A percentile compares a stretch with the other conserved stretches of the same genome.
Conservation (phyloP, 2,113 vertebrate species). For the Carassius carassius region DNA sequence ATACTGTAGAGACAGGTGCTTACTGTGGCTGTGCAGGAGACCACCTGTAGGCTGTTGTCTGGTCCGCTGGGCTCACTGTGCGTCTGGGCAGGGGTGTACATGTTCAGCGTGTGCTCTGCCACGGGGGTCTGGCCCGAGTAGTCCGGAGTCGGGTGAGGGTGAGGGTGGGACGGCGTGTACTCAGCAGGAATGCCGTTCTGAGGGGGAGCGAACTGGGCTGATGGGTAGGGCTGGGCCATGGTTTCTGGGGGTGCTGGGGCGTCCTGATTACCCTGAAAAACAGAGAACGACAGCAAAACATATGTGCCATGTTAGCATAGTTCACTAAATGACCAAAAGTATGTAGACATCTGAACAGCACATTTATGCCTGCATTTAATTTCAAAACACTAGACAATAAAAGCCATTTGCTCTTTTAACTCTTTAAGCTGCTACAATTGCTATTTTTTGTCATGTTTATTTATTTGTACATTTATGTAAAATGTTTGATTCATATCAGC, state of each 20-base stretch:
- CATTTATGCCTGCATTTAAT: background rate
- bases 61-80: slow-evolving; percentile 86
- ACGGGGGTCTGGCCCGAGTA: slow-evolving; percentile 87
- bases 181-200: slow-evolving; percentile 92
- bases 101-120: slow-evolving; percentile 90
- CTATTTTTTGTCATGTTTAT: background rate
- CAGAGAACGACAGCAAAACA: background rate
- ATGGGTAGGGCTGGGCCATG: slow-evolving; percentile 94
- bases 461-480: background rate
- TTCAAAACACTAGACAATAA: background rate
- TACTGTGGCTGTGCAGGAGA: slow-evolving; percentile 96
- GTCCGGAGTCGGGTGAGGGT: slow-evolving; percentile 88
- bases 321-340: background rate
- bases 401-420: background rate
- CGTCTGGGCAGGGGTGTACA: slow-evolving; percentile 89
- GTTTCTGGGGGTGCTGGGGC: slow-evolving; percentile 91
- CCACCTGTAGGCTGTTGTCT: slow-evolving; percentile 86
- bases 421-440: background rate
- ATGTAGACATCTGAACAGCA: background rate
- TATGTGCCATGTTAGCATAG: background rate
- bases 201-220: slow-evolving; percentile 89
- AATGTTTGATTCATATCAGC: background rate
- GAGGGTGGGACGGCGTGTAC: slow-evolving; percentile 88
- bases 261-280: slow-evolving; percentile 92
- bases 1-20: slow-evolving; percentile 63